These are phyloP conservation scores for Trissolcus basalis DNA, from an alignment of 1,140 invertebrate species.

Conservation along the genomic window DNA sequence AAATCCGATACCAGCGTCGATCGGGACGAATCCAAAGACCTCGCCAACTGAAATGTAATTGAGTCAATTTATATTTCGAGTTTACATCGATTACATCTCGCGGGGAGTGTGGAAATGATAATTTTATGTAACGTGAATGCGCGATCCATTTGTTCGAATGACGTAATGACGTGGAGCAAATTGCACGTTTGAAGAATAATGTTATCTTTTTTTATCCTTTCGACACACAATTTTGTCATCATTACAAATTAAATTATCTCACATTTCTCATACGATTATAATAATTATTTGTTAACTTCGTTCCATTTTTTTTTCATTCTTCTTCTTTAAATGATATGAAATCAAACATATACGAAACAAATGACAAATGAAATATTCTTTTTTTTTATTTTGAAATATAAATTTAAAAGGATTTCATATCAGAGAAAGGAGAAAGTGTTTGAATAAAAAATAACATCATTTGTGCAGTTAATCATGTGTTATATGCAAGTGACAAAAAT, in stretches of 20 bases:
- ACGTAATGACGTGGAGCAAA: constrained; percentile 25
- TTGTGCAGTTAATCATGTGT: constrained; percentile 18
- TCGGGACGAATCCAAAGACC: too few species aligned
- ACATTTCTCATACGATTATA: too few species aligned
- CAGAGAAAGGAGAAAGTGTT: not conserved
- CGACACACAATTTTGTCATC: constrained; percentile 19
- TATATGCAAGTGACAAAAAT: constrained; percentile 31
- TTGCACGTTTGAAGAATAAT: constrained; percentile 22
- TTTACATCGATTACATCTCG: not conserved
- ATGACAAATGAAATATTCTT: too few species aligned
- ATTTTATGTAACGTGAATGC: constrained; percentile 1
- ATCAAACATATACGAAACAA: too few species aligned
- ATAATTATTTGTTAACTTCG: too few species aligned
- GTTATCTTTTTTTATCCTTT: constrained; percentile 21
- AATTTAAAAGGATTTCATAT: too few species aligned
- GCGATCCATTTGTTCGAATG: constrained; percentile 32
- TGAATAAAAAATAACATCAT: constrained; percentile 34
- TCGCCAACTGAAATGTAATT: not conserved
- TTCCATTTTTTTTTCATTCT: too few species aligned
- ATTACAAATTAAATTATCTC: not conserved
- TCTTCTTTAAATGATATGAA: too few species aligned
- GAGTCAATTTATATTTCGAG: not conserved
- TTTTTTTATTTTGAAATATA: too few species aligned
- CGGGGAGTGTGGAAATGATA: not conserved
- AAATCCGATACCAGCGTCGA: too few species aligned